Percentiles rank a stretch among this genome's conserved stretches.
Conservation (phyloP, 2,113 vertebrate species). For the Athene cunicularia region DNA sequence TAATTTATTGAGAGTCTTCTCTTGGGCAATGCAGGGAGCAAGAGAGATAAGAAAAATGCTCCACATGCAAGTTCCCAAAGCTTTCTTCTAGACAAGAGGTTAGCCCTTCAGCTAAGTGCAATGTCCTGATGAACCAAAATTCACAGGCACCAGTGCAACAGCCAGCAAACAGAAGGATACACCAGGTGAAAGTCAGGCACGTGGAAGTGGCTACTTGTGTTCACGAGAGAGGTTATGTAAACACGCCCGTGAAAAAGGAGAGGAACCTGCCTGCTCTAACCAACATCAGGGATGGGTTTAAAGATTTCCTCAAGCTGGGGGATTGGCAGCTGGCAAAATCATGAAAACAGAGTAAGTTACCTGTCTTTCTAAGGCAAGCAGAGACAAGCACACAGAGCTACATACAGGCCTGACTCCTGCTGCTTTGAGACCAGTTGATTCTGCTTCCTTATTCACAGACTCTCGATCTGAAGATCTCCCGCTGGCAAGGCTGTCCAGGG, state of each 20-base stretch:
- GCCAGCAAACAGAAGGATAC: not conserved
- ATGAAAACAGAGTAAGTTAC: not conserved
- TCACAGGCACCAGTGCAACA: not conserved
- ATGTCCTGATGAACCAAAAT: not conserved
- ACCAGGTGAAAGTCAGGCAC: accelerated
- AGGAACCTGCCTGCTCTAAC: not conserved
- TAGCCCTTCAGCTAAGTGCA: not conserved
- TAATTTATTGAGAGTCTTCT: not conserved
- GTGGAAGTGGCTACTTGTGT: not conserved
- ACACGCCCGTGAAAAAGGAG: not conserved
- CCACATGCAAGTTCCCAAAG: not conserved
- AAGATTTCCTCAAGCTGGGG: not conserved
- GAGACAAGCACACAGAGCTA: not conserved
- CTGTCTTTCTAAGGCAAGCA: not conserved
- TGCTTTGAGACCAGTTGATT: conserved; percentile 62
- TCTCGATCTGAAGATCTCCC: conserved; percentile 92
- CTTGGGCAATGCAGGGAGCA: not conserved
- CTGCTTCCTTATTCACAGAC: conserved; percentile 81
- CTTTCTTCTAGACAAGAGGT: not conserved
- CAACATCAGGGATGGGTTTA: not conserved
- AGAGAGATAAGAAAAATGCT: not conserved
- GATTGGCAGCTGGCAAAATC: not conserved
- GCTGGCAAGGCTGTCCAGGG: conserved; percentile 91
- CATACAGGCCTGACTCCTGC: conserved; percentile 75
- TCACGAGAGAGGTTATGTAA: not conserved